Conservation (phyloP, 2,888 invertebrate genomes). For the Shargacucullia verbasci region DNA sequence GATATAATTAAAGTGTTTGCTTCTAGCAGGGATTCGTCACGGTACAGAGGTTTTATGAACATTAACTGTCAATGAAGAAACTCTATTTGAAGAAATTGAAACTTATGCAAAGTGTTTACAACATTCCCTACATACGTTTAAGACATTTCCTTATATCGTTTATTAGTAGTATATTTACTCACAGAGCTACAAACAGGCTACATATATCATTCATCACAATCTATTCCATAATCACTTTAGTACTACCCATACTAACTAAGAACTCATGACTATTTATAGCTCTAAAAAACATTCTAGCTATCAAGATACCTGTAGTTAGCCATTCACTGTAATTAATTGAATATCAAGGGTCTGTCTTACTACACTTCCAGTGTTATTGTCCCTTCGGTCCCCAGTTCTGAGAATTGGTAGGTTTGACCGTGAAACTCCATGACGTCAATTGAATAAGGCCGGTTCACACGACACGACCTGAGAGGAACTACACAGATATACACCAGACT, state of each 20-base stretch:
- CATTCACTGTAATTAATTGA: constrained; percentile 21
- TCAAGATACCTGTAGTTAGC: constrained; percentile 4
- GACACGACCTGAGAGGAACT: constrained; percentile 7
- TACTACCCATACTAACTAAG: constrained; percentile 10
- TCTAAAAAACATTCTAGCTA: constrained; percentile 3
- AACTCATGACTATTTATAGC: constrained; percentile 18
- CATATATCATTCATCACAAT: not conserved
- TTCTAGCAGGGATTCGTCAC: no score
- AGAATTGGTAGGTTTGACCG: constrained; percentile 34
- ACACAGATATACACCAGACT: constrained; percentile 1
- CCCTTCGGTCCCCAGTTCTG: constrained; percentile 32
- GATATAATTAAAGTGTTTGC: no score
- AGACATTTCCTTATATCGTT: no score
- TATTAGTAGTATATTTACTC: no score
- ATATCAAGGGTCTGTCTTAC: constrained; percentile 5
- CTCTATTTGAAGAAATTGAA: no score
- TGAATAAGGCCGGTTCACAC: constrained; percentile 36
- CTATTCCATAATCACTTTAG: not conserved
- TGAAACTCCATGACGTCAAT: constrained; percentile 68
- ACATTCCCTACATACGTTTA: no score
- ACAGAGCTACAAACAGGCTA: not conserved
- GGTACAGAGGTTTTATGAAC: no score
- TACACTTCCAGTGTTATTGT: constrained; percentile 21
- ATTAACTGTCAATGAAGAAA: no score
- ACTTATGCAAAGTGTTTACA: no score